Base-by-base conservation (phyloP, 2,113 vertebrate species). In the Glaucidium brasilianum region DNA sequence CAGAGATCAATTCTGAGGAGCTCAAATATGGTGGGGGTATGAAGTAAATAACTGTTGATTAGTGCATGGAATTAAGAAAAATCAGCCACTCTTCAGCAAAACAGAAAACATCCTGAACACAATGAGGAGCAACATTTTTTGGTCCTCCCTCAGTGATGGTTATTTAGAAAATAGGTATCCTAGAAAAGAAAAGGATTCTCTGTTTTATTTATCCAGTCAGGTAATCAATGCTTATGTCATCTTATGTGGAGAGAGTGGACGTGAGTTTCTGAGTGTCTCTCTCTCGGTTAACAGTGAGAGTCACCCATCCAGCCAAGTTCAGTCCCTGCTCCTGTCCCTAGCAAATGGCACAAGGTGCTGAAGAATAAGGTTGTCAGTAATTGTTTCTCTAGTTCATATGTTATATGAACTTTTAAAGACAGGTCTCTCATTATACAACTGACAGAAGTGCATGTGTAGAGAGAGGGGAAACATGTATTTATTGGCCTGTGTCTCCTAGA, bases 91-190 rank as follows among this genome's bases (percentile, higher is more conserved):
- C 6, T 13, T 60, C 16, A 30, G 12, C 15, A 71, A 76, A 82
- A 72, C 5, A 32, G 10, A 17, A 82, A 83, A 76, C 26, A 53
- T 14, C 19, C 22, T n/a, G 39, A 64, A 62, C 32, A 56, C 13
- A 26, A 7, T 80, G 23, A 71, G 10, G 8, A 19, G 6, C 8
- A 56, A 32, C 5, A 52, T 59, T 49, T 41, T 72, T 71, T 55
- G 35, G 7, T 52, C 6, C 3, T 79, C 26, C 30, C 2, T 29
- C 43, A 17, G 0, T 26, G 13, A 3, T 2, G 0, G 27, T 11
- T 50, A 22, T 74, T 50, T 39, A 71, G 35, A 39, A 88, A 86
- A 72, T 4, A 17, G 4, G 2, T 1, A 25, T 72, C 47, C 35
- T 58, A 43, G 35, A 39, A 79, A 72, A 60, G 9, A 9, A 59